Conservation (phyloP, 2,113 vertebrate genomes). For the Saguinus midas region DNA sequence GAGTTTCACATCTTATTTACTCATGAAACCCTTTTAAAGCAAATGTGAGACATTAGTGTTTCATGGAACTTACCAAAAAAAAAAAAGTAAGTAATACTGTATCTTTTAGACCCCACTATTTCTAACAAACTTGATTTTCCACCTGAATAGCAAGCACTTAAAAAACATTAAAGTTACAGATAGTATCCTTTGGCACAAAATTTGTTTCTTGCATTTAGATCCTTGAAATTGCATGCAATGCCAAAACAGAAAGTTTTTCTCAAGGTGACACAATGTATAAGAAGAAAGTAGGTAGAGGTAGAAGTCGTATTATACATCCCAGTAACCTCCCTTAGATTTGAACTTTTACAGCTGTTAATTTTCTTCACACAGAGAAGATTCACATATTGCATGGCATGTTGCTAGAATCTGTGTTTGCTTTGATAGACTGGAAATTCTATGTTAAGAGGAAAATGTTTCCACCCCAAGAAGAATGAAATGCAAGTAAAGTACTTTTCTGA, state of each 20-base stretch:
- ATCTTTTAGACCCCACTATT: background rate
- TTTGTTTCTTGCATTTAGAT: background rate
- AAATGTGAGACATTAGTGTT: background rate
- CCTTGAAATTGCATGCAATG: background rate
- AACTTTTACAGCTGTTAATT: background rate
- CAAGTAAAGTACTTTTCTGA: background rate
- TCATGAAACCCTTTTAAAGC: background rate
- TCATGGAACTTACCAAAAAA: background rate
- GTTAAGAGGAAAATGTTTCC: background rate
- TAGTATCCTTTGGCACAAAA: background rate
- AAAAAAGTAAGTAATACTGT: background rate
- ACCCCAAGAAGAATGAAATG: background rate
- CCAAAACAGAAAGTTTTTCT: background rate
- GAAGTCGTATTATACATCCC: background rate
- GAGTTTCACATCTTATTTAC: constrained; percentile 13
- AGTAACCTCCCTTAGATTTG: background rate
- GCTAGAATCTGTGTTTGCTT: background rate
- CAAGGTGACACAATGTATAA: background rate
- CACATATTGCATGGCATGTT: background rate
- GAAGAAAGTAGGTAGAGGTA: background rate
- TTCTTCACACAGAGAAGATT: background rate
- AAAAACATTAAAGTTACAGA: background rate
- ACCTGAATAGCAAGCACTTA: background rate
- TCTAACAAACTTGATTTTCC: background rate
- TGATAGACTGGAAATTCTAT: background rate